These are phyloP conservation scores for Aurelia sp. DNA, from an alignment of 30 jellyfish, hydroid and myxozoan genomes.

Conservation along the genomic window DNA sequence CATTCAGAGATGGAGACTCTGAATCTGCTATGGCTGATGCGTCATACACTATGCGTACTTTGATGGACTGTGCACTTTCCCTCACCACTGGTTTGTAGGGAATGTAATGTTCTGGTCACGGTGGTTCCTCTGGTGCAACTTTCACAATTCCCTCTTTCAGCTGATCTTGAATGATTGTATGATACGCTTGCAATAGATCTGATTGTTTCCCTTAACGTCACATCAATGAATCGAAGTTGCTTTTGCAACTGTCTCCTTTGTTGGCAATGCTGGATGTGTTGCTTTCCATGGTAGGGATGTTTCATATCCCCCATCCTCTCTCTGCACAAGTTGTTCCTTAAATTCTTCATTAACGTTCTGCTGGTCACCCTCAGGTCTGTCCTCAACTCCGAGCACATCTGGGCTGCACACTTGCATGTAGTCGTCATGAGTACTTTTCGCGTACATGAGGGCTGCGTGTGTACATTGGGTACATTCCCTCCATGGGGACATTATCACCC, in stretches of 20 bases:
- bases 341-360: conserved; percentile 54
- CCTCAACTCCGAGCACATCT: conserved; percentile 79
- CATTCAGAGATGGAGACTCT: conserved; percentile 64
- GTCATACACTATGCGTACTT: conserved; percentile 75
- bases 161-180: conserved; percentile 56
- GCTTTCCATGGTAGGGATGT: conserved; percentile 12
- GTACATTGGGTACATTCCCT: not conserved
- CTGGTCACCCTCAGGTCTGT: conserved; percentile 74
- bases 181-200: conserved; percentile 44
- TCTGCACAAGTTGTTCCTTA: conserved; percentile 61
- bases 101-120: conserved; percentile 48
- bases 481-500: conserved; percentile 88
- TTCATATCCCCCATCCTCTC: conserved; percentile 59
- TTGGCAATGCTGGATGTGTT: conserved; percentile 22
- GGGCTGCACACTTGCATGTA: conserved; percentile 69
- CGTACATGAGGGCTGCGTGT: conserved; percentile 23
- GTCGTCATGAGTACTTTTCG: conserved; percentile 62
- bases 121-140: conserved; percentile 61
- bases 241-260: conserved; percentile 44
- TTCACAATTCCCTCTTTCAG: conserved; percentile 73
- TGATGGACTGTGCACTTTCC: conserved; percentile 68
- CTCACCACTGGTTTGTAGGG: conserved; percentile 76
- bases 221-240: conserved; percentile 35
- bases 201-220: conserved; percentile 50
- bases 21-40: conserved; percentile 26